Evolutionary conservation across 2,797 vertebrate genomes (phyloP), one percentile per base, ranked within the genome.

Genomic region (Cephalopachus bancanus): DNA sequence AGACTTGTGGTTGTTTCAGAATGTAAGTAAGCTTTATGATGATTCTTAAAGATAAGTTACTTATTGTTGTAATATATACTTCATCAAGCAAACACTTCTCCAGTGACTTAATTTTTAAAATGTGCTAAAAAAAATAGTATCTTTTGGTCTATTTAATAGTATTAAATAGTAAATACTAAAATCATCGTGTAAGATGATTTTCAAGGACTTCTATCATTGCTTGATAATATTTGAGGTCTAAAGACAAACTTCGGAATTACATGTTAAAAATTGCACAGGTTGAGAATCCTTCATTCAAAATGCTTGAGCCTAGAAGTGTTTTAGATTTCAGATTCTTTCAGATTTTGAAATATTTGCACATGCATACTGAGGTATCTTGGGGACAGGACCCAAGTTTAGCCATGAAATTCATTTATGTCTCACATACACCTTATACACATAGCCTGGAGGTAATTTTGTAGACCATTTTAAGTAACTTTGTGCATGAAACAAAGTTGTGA

Each of bases 171-270:
- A 37, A 37, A 37, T 37, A 37, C 37, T 37, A 37, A 37, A 37
- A 37, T 37, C 37, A 37, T 37, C 37, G 37, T 37, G 37, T 37
- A 37, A 37, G 37, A 37, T 37, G 37, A 93, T 59, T 83, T 88
- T 93, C 57, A 67, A 74, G 49, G 74, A 83, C 37, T 74, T 92
- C 60, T 74, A 17, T 71, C 51, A 78, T 81, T 92, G 57, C 14
- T 75, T 92, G 93, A 59, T 59, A 86, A 69, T 16, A 95, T 62
- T 87, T 74, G 89, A 96, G 87, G 28, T 24, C 33, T 60, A 64
- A 7, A 80, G 49, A 80, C 26, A 80, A 37, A 80, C 57, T 60
- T 79, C 20, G 15, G 62, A 93, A 89, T 83, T 85, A 88, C 30
- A 92, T 72, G 57, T 76, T 91, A n/a, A 81, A 91, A 83, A 81